Evolutionary conservation across 2,113 vertebrate species (phyloP).

Genomic region (Engystomops pustulosus): DNA sequence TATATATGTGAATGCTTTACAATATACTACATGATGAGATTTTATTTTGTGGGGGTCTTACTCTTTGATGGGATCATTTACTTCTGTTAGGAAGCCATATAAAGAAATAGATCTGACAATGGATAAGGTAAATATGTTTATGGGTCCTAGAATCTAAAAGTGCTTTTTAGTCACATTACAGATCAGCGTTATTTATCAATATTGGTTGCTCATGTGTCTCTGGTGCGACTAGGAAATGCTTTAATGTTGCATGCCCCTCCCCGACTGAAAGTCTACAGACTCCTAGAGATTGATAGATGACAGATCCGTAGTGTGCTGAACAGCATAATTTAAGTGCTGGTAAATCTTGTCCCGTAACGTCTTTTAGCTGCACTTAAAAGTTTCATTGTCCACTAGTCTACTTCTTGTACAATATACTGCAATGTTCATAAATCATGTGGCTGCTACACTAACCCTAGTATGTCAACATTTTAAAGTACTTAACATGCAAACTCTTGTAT

Average conservation of each 20-base stretch:
- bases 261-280: slow-evolving; percentile 25
- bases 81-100: slow-evolving; percentile 1
- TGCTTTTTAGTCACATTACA: slow-evolving; percentile 31
- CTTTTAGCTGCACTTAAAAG: slow-evolving; percentile 58
- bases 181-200: slow-evolving; percentile 22
- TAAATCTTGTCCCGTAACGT: slow-evolving; percentile 52
- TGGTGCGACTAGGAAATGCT: slow-evolving; percentile 41
- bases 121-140: slow-evolving; percentile 21
- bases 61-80: background rate
- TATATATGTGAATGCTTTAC: too few relatives aligned
- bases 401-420: slow-evolving; percentile 42
- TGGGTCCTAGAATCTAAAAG: slow-evolving; percentile 8
- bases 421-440: slow-evolving; percentile 36
- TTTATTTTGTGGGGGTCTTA: too few relatives aligned
- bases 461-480: slow-evolving; percentile 53
- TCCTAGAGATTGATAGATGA: slow-evolving; percentile 56
- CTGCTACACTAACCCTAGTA: slow-evolving; percentile 46
- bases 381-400: slow-evolving; percentile 42
- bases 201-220: slow-evolving; percentile 39
- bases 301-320: slow-evolving; percentile 50
- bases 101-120: background rate
- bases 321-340: slow-evolving; percentile 47
- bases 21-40: too few relatives aligned
- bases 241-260: slow-evolving; percentile 36
- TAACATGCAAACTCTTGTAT: slow-evolving; percentile 37